Base-by-base conservation (phyloP, 2,113 vertebrate species). In the Casuarius casuarius region DNA sequence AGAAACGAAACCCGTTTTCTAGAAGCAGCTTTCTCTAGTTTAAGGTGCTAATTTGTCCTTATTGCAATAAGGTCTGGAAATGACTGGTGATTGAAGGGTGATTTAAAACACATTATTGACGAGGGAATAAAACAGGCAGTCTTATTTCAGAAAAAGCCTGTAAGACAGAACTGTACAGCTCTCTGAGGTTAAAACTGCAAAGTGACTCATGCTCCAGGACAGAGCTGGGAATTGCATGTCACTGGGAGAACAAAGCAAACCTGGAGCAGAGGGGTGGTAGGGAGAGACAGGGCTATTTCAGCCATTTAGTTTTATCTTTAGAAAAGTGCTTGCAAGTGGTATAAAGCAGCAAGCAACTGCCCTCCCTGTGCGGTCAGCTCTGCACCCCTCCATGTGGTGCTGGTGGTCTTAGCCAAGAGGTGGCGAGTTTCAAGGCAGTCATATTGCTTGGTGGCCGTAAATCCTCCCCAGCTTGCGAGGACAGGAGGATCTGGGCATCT, bases 31-130 rank as follows among this genome's bases (percentile, higher is more conserved):
- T 87, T 66, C 68, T 95, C 65, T 84, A 51, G 40, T 81, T 70
- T 62, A 59, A 91, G 68, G 74, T 66, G 56, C 26, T 94, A 75
- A 78, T 94, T 91, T 84, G 65, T 84, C 65, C 40, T 92, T 89
- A 84, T 70, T 84, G 68, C 77, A 62, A 21, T 42, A 66, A 89
- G 65, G 42, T 59, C 51, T 82, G 78, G 70, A 84, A 90, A 88
- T 77, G 20, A 70, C 31, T 77, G 42, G 26, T 71, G 68, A 86
- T 49, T 80, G 58, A 93, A 86, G 49, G 67, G 59, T 80, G 63
- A 93, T 89, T 91, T 84, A 84, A 91, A 81, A 87, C 46, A 59
- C 46, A 78, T 84, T 92, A 90, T 38, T 40, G 86, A 80, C 33
- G 68, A 89, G 19, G 48, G 22, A 83, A 82, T 56, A 19, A 62